A percentile compares a stretch with the other conserved stretches of the same genome.
These are phyloP conservation scores for Aethes cnicana DNA, from an alignment of 2,888 invertebrate genomes.

Conservation along the genomic window DNA sequence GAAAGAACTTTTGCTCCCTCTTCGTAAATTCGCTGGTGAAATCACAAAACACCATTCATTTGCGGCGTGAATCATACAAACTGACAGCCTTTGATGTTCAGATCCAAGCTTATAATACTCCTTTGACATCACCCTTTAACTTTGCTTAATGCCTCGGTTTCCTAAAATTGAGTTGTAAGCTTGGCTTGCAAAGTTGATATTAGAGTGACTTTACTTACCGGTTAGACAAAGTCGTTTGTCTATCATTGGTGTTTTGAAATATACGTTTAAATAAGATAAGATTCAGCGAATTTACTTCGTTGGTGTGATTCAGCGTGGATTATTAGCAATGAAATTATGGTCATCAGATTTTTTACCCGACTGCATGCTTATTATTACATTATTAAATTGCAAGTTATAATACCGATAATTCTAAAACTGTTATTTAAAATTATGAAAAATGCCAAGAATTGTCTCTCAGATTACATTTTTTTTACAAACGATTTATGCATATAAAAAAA, in stretches of 20 bases:
- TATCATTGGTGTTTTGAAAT: constrained; percentile 34
- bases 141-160: too few species aligned
- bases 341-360: too few species aligned
- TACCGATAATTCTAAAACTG: too few species aligned
- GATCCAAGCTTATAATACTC: constrained; percentile 47
- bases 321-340: neutral
- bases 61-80: constrained; percentile 45
- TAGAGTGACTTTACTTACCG: constrained; percentile 15
- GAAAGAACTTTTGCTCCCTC: constrained; percentile 5
- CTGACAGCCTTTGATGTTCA: constrained; percentile 52
- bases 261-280: constrained; percentile 46
- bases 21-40: constrained; percentile 2
- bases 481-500: too few species aligned
- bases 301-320: neutral
- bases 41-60: constrained; percentile 18
- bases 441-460: too few species aligned
- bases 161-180: too few species aligned
- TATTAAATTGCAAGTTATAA: too few species aligned
- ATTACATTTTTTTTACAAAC: too few species aligned
- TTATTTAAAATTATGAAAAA: too few species aligned
- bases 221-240: constrained; percentile 39
- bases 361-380: too few species aligned
- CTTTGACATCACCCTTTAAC: constrained; percentile 50
- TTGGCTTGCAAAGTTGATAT: constrained; percentile 16
- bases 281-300: constrained; percentile 32